Base-by-base conservation (phyloP, 2,888 invertebrate species). In the Lasioglossum zephyrum region DNA sequence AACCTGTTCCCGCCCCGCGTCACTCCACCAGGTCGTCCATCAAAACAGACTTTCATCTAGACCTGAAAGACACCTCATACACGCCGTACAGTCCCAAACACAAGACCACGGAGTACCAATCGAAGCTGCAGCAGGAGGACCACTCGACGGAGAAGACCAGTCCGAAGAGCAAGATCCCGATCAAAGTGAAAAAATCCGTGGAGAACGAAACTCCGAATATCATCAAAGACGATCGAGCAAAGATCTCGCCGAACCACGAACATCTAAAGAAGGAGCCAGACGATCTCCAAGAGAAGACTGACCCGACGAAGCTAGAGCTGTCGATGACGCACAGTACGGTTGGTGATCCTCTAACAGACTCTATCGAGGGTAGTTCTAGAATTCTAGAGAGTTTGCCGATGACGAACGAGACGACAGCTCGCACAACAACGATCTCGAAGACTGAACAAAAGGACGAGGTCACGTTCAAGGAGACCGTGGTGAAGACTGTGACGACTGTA, bases 161-260 rank as follows among this genome's bases (percentile, higher is more conserved):
- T 75, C 79, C 89, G 4, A 95, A 95, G 89, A 96, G 95, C 91
- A 96, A 95, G 93, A 96, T 96, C 84, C 96, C 96, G 0, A 92
- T 96, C 13, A 93, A 95, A 83, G 91, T 94, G 95, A 95, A 72
- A 94, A 95, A 75, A 92, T 86, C 81, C 57, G 78, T 70, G 11
- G 82, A 88, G 0, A 84, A 82, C 16, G 77, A 77, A 81, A 77
- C 11, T 11, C 72, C 8, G 2, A 57, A 11, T 11, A 11, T 22
- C 2, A n/a, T 57, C 11, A n/a, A 57, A n/a, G 57, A 57, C 0
- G n/a, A 11, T 8, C n/a, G 4, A 9, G 4, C 57, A 4, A 57
- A 57, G 11, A n/a, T 57, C 57, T n/a, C 57, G 4, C 57, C 57
- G 0, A 9, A 11, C 57, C n/a, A 11, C 3, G 3, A 57, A 0